Conservation (phyloP, 2,113 vertebrate genomes). For the Rhynchomys soricoides region DNA sequence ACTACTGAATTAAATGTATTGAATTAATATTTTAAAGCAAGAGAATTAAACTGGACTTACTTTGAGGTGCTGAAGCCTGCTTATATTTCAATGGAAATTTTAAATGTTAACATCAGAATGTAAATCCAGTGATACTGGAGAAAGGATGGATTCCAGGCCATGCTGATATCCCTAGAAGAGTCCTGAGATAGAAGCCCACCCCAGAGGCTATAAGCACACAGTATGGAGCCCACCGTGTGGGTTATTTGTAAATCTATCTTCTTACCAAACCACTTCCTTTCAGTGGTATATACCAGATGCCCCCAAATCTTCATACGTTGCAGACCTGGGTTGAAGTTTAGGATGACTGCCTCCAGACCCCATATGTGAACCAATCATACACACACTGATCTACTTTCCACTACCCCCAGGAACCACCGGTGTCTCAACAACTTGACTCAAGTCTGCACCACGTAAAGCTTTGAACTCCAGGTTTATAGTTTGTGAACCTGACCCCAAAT, state of each 20-base stretch:
- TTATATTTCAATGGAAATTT: neutral
- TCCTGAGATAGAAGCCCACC: neutral
- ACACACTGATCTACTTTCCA: neutral
- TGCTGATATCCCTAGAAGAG: neutral
- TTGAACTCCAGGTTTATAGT: neutral
- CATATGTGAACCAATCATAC: neutral
- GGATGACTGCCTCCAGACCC: neutral
- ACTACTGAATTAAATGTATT: neutral
- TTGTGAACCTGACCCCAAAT: neutral
- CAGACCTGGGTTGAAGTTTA: neutral
- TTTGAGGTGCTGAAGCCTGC: neutral
- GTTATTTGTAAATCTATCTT: neutral
- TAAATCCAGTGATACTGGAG: neutral
- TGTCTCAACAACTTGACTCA: neutral
- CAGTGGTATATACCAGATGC: neutral
- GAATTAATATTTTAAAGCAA: neutral
- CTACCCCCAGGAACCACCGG: neutral
- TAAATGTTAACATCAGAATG: neutral
- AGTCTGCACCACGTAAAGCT: neutral
- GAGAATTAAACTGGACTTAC: neutral
- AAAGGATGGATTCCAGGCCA: neutral
- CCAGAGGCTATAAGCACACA: neutral
- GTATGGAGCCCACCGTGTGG: neutral
- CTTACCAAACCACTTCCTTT: neutral
- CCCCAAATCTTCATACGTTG: neutral